These are phyloP conservation scores for Drosophila mulleri DNA, from an alignment of 2,888 invertebrate species.

Conservation along the genomic window DNA sequence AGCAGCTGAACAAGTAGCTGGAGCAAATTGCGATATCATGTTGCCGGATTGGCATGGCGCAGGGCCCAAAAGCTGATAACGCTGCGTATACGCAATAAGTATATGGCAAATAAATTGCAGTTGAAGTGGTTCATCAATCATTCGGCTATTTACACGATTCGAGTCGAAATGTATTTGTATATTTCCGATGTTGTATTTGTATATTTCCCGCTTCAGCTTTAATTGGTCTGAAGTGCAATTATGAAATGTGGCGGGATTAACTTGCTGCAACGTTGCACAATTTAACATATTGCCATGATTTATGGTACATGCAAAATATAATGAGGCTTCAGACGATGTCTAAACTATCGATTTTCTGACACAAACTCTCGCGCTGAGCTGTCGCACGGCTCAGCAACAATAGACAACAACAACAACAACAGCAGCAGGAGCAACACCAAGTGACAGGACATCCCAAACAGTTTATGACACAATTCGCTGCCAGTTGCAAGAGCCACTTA, in stretches of 20 bases:
- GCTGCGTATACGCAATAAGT: slow-evolving; percentile 30
- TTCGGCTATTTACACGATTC: slow-evolving; percentile 12
- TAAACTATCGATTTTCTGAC: slow-evolving; percentile 73
- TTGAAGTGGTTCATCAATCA: slow-evolving; percentile 34
- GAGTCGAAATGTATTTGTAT: not conserved
- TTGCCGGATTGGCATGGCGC: slow-evolving; percentile 9
- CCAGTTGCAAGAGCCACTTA: slow-evolving; percentile 49
- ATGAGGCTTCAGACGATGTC: slow-evolving; percentile 69
- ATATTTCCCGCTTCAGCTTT: slow-evolving; percentile 16
- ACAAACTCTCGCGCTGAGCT: slow-evolving; percentile 28
- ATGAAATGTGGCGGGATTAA: slow-evolving; percentile 23
- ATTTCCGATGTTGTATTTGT: not conserved
- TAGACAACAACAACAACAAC: slow-evolving; percentile 28
- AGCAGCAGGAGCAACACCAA: slow-evolving; percentile 6
- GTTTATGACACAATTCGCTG: slow-evolving; percentile 63
- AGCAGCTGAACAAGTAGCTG: slow-evolving; percentile 55
- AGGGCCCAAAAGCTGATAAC: slow-evolving; percentile 1
- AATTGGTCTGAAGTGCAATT: slow-evolving; percentile 30
- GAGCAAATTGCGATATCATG: slow-evolving; percentile 43
- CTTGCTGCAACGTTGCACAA: slow-evolving; percentile 52
- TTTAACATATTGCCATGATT: slow-evolving; percentile 43
- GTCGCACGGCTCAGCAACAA: slow-evolving; percentile 30
- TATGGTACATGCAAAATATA: slow-evolving; percentile 65
- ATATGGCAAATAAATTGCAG: slow-evolving; percentile 9
- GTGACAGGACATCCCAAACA: slow-evolving; percentile 52